phyloP scores from a whole-genome alignment of 2,113 vertebrate species.

The Gyps fulvus region DNA sequence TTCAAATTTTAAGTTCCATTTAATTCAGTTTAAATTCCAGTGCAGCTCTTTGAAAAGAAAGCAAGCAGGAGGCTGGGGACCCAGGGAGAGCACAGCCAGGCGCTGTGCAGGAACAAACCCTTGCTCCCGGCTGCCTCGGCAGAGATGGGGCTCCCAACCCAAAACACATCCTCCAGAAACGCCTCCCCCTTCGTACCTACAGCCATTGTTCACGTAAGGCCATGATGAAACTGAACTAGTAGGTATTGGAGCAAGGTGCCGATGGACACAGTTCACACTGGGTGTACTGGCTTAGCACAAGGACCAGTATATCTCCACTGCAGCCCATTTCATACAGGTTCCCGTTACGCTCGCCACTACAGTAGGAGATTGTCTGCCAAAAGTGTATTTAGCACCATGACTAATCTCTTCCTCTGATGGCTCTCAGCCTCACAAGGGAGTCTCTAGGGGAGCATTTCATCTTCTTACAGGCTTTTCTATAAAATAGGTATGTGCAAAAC shows the following conservation, averaged over 20 bases:
- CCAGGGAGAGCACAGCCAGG: rapidly evolving
- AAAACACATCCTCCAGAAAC: neutral
- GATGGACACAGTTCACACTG: rapidly evolving
- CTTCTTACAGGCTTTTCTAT: neutral
- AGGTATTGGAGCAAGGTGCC: rapidly evolving
- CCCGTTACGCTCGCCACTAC: rapidly evolving
- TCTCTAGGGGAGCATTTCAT: neutral
- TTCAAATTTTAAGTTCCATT: neutral
- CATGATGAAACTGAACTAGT: rapidly evolving
- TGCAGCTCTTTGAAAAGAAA: neutral
- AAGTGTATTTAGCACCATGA: neutral
- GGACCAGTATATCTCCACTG: rapidly evolving
- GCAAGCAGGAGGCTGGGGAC: neutral
- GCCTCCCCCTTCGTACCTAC: rapidly evolving
- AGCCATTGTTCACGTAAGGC: rapidly evolving
- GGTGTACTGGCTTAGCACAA: neutral
- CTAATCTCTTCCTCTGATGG: neutral
- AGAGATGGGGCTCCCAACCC: neutral
- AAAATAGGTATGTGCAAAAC: neutral
- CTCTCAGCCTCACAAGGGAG: neutral
- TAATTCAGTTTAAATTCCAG: neutral
- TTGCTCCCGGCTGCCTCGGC: rapidly evolving
- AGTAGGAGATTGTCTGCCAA: neutral
- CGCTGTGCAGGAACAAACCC: too few relatives aligned
- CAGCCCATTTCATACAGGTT: neutral